These are phyloP conservation scores for Spondyliosoma cantharus DNA, from an alignment of 2,797 vertebrate species.

Conservation along the genomic window DNA sequence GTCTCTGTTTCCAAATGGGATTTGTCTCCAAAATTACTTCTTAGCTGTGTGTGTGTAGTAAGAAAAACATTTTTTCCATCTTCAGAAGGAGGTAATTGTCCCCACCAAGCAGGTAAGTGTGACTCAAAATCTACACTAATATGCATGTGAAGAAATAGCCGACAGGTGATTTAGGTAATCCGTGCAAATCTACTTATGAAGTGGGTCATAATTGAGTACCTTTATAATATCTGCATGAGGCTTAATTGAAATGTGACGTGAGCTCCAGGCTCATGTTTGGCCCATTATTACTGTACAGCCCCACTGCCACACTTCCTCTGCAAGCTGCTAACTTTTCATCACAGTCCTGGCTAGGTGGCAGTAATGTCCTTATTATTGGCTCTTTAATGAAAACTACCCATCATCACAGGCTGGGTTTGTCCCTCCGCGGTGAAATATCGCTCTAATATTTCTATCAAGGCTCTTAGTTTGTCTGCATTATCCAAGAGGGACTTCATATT, in stretches of 20 bases:
- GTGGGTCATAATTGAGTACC: constrained; percentile 18
- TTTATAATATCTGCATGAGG: constrained; percentile 8
- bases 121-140: background rate
- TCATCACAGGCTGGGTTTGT: constrained; percentile 5
- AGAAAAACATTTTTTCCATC: background rate
- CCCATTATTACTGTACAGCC: background rate
- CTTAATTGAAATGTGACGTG: constrained; percentile 28
- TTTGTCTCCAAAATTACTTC: background rate
- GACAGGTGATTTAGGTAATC: background rate
- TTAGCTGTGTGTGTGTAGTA: too few relatives aligned
- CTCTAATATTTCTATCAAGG: constrained; percentile 8
- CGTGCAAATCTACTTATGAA: background rate
- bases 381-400: constrained; percentile 19
- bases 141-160: background rate
- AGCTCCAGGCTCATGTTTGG: constrained; percentile 37
- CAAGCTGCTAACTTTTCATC: background rate
- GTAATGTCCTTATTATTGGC: constrained; percentile 8
- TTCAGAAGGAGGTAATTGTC: background rate
- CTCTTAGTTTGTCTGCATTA: background rate
- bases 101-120: background rate
- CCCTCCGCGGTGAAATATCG: constrained; percentile 2
- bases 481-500: background rate
- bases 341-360: constrained; percentile 44
- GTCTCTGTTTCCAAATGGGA: background rate
- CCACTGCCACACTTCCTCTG: background rate